These are phyloP conservation scores for Mormyrus proboscirostris DNA, from an alignment of 2,797 vertebrate species.

Conservation along the genomic window DNA sequence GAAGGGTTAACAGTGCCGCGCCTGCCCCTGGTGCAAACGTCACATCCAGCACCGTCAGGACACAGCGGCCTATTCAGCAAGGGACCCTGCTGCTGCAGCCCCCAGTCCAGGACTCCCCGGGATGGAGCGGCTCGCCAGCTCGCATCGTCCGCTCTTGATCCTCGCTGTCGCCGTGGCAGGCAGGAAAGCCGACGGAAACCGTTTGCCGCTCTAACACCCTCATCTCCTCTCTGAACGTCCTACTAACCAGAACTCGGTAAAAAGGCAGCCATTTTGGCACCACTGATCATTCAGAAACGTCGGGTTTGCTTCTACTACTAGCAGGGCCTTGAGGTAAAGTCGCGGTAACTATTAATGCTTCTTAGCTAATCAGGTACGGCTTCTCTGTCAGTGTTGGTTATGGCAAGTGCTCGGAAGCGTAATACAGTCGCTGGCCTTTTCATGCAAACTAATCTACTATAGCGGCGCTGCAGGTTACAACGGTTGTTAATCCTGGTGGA, in stretches of 20 bases:
- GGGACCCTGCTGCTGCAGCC: conserved; percentile 9
- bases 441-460: neutral
- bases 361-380: neutral
- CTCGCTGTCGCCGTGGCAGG: conserved; percentile 49
- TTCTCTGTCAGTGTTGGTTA: neutral
- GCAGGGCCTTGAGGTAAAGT: neutral
- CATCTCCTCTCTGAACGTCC: neutral
- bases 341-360: neutral
- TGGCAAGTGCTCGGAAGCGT: neutral
- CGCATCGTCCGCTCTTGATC: conserved; percentile 24
- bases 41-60: conserved; percentile 37
- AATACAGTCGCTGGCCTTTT: neutral
- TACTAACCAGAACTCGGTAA: neutral
- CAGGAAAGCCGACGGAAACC: conserved; percentile 34
- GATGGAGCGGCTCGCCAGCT: conserved; percentile 45
- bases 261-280: neutral
- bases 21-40: conserved; percentile 41
- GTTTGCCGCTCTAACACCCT: neutral
- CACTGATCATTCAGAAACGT: neutral
- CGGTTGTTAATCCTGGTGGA: neutral
- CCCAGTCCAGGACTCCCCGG: conserved; percentile 3
- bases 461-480: neutral
- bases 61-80: conserved; percentile 42
- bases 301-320: neutral
- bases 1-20: conserved; percentile 21